phyloP scores from a whole-genome alignment of 2,888 invertebrate species.

The Linyphia triangularis region DNA sequence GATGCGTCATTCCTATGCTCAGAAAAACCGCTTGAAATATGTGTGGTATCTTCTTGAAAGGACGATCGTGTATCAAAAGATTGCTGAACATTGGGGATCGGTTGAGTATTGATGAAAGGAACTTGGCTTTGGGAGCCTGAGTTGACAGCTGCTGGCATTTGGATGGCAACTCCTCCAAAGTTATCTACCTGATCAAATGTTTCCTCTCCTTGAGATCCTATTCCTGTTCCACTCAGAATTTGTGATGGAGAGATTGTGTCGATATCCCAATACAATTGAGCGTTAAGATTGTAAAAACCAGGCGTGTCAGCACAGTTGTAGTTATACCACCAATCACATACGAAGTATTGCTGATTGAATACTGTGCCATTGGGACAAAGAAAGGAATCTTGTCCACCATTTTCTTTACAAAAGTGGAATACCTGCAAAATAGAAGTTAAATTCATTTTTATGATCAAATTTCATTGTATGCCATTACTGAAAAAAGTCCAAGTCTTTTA shows the following conservation, averaged over 20 bases:
- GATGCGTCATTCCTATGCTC: background rate
- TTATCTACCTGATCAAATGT: background rate
- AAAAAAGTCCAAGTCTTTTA: too few relatives aligned
- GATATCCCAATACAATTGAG: conserved; percentile 55
- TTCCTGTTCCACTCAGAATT: conserved; percentile 45
- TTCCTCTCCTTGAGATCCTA: background rate
- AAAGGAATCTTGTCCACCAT: conserved; percentile 59
- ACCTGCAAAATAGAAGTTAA: conserved; percentile 34
- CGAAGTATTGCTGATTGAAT: conserved; percentile 67
- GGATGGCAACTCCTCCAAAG: background rate
- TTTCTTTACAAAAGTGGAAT: conserved; percentile 63
- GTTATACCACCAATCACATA: conserved; percentile 72
- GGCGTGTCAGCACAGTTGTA: conserved; percentile 66
- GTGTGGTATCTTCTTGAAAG: background rate
- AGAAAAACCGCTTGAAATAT: background rate
- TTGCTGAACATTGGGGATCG: background rate
- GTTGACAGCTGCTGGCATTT: background rate
- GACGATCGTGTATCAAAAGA: background rate
- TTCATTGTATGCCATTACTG: too few relatives aligned
- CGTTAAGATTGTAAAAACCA: conserved; percentile 68
- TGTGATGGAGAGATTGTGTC: conserved; percentile 41
- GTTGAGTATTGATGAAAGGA: background rate
- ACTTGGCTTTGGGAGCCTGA: background rate
- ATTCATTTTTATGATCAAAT: too few relatives aligned
- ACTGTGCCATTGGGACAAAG: conserved; percentile 70